Conservation (phyloP, 2,888 invertebrate species). For the Latheticus oryzae region DNA sequence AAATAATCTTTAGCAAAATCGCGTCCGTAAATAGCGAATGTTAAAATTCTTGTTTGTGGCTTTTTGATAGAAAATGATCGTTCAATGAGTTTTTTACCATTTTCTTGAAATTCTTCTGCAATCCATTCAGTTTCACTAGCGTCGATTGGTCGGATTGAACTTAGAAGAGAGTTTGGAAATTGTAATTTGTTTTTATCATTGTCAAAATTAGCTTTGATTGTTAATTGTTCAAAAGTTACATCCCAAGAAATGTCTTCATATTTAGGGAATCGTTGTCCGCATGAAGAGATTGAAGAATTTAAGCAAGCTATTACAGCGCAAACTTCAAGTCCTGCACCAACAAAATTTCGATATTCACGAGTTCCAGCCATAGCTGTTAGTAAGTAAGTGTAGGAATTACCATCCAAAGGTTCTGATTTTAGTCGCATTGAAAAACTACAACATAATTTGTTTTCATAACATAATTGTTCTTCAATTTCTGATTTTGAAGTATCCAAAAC, state of each 20-base stretch:
- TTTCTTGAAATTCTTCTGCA: constrained; percentile 33
- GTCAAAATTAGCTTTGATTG: constrained; percentile 65
- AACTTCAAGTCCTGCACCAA: constrained; percentile 66
- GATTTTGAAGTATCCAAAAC: constrained; percentile 36
- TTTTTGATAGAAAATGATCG: constrained; percentile 57
- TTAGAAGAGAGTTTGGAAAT: constrained; percentile 67
- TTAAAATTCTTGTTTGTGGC: constrained; percentile 65
- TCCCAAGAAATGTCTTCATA: constrained; percentile 64
- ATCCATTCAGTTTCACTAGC: constrained; percentile 52
- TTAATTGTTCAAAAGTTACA: constrained; percentile 66
- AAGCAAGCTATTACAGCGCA: constrained; percentile 70
- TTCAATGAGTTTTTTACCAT: constrained; percentile 22
- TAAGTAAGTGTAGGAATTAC: constrained; percentile 66
- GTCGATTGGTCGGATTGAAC: constrained; percentile 67
- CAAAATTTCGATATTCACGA: constrained; percentile 65
- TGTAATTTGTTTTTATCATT: constrained; percentile 63
- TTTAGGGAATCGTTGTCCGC: constrained; percentile 62
- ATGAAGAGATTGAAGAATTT: constrained; percentile 64
- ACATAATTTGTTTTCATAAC: neutral
- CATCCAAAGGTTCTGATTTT: neutral
- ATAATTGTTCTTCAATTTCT: neutral
- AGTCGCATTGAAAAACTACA: constrained; percentile 8
- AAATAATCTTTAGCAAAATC: constrained; percentile 66
- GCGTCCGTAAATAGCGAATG: constrained; percentile 70
- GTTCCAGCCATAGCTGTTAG: constrained; percentile 69